phyloP scores from a whole-genome alignment of 1,140 invertebrate species.

The Drosophila kurseongensis region DNA sequence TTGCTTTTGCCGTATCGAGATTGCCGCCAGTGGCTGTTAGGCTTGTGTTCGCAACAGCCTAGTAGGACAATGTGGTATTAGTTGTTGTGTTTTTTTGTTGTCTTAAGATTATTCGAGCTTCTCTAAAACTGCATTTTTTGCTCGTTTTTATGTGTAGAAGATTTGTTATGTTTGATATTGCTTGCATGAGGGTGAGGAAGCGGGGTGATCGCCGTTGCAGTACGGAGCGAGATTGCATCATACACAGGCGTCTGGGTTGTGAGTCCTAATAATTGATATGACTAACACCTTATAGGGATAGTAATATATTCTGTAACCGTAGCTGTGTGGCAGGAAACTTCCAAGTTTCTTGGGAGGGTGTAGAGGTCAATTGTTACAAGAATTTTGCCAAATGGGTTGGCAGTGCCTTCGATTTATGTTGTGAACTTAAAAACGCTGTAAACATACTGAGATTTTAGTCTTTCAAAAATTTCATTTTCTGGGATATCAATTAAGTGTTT shows the following conservation, averaged over 20 bases:
- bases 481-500: too few species aligned
- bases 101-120: conserved; percentile 27
- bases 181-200: not conserved
- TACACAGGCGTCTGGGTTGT: not conserved
- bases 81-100: conserved; percentile 19
- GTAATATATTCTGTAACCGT: too few species aligned
- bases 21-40: too few species aligned
- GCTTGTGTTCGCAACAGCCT: not conserved
- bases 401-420: not conserved
- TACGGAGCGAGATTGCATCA: not conserved
- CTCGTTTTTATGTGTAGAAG: too few species aligned
- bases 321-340: too few species aligned
- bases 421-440: not conserved
- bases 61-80: conserved; percentile 1
- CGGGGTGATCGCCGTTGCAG: not conserved
- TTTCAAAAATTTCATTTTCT: not conserved
- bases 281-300: not conserved
- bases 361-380: not conserved
- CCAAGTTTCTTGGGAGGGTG: too few species aligned
- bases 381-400: not conserved
- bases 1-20: too few species aligned
- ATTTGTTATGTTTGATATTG: not conserved
- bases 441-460: not conserved
- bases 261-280: not conserved
- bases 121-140: conserved; percentile 29